A percentile compares a stretch with the other conserved stretches of the same genome.
These are phyloP conservation scores for Diuraphis noxia DNA, from an alignment of 1,140 invertebrate species.

Conservation along the genomic window DNA sequence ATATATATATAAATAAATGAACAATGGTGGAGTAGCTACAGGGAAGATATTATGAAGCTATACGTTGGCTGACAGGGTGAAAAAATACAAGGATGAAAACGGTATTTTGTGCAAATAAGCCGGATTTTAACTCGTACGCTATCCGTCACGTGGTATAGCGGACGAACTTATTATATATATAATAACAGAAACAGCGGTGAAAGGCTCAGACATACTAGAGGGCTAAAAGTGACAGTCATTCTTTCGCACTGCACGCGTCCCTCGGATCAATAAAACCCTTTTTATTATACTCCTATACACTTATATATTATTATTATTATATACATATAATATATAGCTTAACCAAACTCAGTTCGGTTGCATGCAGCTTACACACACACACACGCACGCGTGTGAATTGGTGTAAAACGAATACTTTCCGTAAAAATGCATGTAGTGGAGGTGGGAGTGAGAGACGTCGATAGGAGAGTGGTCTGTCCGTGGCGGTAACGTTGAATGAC, in stretches of 20 bases:
- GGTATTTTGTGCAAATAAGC: conserved; percentile 47
- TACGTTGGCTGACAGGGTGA: not conserved
- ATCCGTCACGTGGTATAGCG: not conserved
- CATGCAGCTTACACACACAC: not conserved
- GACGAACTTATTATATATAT: not conserved
- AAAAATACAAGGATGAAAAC: not conserved
- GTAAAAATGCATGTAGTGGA: not conserved
- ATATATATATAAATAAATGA: not conserved
- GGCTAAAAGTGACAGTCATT: conserved; percentile 50
- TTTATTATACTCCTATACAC: conserved; percentile 1
- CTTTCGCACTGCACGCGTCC: conserved; percentile 18
- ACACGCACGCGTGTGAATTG: not conserved
- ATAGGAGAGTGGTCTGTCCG: not conserved
- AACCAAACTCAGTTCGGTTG: not conserved
- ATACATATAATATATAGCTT: not conserved
- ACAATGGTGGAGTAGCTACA: not conserved
- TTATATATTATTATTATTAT: not conserved
- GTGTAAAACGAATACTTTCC: conserved; percentile 31
- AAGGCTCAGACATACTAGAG: conserved; percentile 4
- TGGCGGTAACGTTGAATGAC: conserved; percentile 7
- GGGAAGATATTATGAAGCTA: not conserved
- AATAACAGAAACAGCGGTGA: not conserved
- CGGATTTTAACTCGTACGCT: conserved; percentile 14
- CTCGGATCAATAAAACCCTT: conserved; percentile 43
- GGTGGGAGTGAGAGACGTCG: no score